Base-by-base conservation (phyloP, 2,113 vertebrate species). In the Zapus hudsonius region DNA sequence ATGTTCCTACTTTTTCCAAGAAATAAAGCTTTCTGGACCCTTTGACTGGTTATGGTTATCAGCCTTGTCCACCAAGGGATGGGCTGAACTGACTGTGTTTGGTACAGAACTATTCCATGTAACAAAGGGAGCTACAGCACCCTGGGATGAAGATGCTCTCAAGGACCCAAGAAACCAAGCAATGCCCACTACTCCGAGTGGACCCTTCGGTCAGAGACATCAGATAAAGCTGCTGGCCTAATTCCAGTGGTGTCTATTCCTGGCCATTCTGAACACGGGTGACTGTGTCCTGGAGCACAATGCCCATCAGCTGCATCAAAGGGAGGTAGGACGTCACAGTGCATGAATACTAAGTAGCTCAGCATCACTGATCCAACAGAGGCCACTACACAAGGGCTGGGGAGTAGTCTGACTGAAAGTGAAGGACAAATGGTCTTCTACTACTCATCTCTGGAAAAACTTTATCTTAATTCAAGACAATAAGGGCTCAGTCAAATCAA, bases 401-500 rank as follows among this genome's bases (percentile, higher is more conserved):
- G n/a, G n/a, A n/a, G 79, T 59, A 42, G 40, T 93, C 57, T 59
- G 55, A 87, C 55, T 47, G 29, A 94, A 88, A 84, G 72, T 55
- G 66, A 92, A 84, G 55, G 91, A 84, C 64, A 90, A 87, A 91
- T 94, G 36, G 84, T 64, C 90, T 81, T 66, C 79, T 55, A 67
- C n/a, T 42, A 89, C 17, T 69, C 90, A 31, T 36, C 33, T 69
- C 61, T 67, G 78, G 8, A 81, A 91, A 90, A 94, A 52, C 84
- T 79, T 86, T 63, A 67, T 44, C 29, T 55, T 61, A n/a, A 80
- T 57, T 66, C 44, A 80, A 83, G 87, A 87, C n/a, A 20, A 4
- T n/a, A 74, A 44, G 38, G 27, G 7, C 44, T 79, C 38, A 22
- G 74, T 78, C 87, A 47, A 79, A n/a, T 91, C 52, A 52, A 52